phyloP scores from a whole-genome alignment of 2,797 vertebrate genomes.

The Euphonia xanthogaster region DNA sequence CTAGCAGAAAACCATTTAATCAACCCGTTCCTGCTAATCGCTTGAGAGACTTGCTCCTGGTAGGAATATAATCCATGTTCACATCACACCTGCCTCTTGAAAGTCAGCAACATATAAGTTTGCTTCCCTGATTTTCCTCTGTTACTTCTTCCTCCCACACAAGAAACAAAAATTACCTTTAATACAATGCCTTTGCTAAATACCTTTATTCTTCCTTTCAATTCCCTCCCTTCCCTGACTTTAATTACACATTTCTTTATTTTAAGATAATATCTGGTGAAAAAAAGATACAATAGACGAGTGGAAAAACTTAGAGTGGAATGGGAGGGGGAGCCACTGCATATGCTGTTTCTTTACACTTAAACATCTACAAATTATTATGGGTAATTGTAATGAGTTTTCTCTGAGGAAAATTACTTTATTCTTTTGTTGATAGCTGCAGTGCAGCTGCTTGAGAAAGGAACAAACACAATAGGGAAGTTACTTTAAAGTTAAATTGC shows the following conservation, averaged over 20 bases:
- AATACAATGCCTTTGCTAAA: neutral
- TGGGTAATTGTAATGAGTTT: constrained; percentile 60
- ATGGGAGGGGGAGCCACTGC: neutral
- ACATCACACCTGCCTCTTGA: neutral
- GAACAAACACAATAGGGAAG: constrained; percentile 40
- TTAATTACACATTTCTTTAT: constrained; percentile 62
- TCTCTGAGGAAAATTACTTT: constrained; percentile 61
- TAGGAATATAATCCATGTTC: neutral
- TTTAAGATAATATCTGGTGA: constrained; percentile 25
- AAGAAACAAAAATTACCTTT: constrained; percentile 22
- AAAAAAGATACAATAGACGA: constrained; percentile 57
- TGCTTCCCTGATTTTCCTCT: neutral
- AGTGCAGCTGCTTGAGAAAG: constrained; percentile 57
- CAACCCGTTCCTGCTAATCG: neutral
- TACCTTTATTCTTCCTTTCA: constrained; percentile 11
- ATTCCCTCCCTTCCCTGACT: constrained; percentile 7
- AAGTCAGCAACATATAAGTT: neutral
- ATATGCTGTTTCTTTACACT: constrained; percentile 46
- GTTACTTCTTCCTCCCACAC: neutral
- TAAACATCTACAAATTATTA: constrained; percentile 69
- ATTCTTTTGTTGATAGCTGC: constrained; percentile 63
- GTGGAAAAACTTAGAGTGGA: constrained; percentile 26
- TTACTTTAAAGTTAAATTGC: constrained; percentile 61
- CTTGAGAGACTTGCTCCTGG: neutral
- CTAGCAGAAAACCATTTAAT: neutral